phyloP scores from a whole-genome alignment of 2,888 invertebrate species.

The Drosophila austrosaltans region DNA sequence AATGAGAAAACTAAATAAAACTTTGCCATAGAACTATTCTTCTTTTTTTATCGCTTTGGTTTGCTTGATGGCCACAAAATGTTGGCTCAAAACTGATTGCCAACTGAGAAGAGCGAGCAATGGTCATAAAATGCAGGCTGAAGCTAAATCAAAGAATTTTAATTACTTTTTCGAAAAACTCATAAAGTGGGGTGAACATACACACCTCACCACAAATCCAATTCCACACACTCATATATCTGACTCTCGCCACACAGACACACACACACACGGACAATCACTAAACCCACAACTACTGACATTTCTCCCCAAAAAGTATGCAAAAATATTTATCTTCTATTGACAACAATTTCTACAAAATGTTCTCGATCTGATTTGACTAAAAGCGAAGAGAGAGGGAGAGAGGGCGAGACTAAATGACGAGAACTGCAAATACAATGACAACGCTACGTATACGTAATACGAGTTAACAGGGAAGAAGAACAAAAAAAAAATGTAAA shows the following conservation, averaged over 20 bases:
- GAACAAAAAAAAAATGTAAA: not conserved
- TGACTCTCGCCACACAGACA: not conserved
- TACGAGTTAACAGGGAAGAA: not conserved
- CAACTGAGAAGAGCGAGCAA: not conserved
- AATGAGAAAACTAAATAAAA: slow-evolving; percentile 1
- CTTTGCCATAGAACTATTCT: not conserved
- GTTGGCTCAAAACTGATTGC: slow-evolving; percentile 15
- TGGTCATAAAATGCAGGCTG: not conserved
- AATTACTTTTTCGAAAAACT: slow-evolving; percentile 18
- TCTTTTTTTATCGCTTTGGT: not conserved
- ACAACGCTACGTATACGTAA: slow-evolving; percentile 1
- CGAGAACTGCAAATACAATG: not conserved
- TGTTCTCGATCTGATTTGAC: not conserved
- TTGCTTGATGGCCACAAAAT: not conserved
- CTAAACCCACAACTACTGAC: slow-evolving; percentile 48
- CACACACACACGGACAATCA: slow-evolving; percentile 35
- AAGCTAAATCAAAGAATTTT: slow-evolving; percentile 11
- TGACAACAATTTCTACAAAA: slow-evolving; percentile 30
- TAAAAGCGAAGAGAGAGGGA: not conserved
- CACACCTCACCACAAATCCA: not conserved
- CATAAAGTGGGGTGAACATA: slow-evolving; percentile 11
- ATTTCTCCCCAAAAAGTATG: slow-evolving; percentile 17
- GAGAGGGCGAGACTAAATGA: not conserved
- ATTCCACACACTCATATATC: not conserved
- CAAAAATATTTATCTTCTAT: slow-evolving; percentile 55